phyloP scores from a whole-genome alignment of 2,797 vertebrate genomes.

The Alfaro cultratus region DNA sequence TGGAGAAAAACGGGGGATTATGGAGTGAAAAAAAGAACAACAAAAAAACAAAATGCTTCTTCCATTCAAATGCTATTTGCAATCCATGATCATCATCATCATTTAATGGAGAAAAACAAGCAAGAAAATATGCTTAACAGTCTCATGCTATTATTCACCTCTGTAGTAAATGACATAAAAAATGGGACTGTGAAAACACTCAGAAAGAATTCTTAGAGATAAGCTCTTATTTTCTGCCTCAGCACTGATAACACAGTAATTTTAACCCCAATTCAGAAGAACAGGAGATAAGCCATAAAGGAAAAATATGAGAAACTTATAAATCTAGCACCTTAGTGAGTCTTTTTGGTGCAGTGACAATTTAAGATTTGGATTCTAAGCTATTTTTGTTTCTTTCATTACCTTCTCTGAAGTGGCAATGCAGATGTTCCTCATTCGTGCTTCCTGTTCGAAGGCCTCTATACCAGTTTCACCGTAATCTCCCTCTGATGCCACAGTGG shows the following conservation, averaged over 20 bases:
- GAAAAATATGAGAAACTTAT: conserved; percentile 51
- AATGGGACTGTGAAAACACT: conserved; percentile 48
- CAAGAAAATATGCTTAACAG: conserved; percentile 5
- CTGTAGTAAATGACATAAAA: conserved; percentile 51
- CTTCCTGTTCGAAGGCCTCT: conserved; percentile 97
- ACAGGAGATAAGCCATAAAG: conserved; percentile 55
- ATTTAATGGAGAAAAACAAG: conserved; percentile 12
- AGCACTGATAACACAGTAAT: conserved; percentile 59
- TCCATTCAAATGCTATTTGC: not conserved
- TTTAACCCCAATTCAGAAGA: conserved; percentile 58
- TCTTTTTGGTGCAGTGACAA: conserved; percentile 32
- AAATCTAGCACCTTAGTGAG: conserved; percentile 35
- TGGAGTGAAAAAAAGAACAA: not conserved
- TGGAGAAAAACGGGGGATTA: conserved; percentile 41
- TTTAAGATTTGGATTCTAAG: not conserved
- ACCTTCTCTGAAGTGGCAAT: conserved; percentile 96
- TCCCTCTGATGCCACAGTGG: conserved; percentile 95
- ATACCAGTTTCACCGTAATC: conserved; percentile 98
- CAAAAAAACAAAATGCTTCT: not conserved
- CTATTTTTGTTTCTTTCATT: conserved; percentile 5
- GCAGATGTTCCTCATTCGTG: conserved; percentile 95
- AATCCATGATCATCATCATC: not conserved
- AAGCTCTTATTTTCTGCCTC: conserved; percentile 54
- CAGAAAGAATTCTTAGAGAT: conserved; percentile 56
- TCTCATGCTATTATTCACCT: conserved; percentile 20